phyloP scores from a whole-genome alignment of 1,140 invertebrate genomes.

The Aphidius gifuensis region DNA sequence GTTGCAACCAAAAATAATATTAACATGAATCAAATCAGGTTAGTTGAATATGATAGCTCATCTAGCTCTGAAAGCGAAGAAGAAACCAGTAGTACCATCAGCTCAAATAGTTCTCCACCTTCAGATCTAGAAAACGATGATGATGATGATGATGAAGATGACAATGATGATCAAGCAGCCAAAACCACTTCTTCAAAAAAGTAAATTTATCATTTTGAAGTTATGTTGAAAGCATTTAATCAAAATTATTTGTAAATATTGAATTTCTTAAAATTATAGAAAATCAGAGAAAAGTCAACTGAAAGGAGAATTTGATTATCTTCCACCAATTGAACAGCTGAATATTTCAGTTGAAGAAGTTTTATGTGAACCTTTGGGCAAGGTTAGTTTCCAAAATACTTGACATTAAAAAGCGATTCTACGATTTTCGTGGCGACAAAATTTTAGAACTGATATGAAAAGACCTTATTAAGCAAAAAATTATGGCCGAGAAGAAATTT shows the following conservation, averaged over 20 bases:
- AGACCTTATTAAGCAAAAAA: too few species aligned
- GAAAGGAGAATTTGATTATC: conserved; percentile 60
- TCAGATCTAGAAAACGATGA: conserved; percentile 25
- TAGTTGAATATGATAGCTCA: too few species aligned
- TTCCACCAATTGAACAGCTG: conserved; percentile 81
- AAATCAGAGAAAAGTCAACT: conserved; percentile 5
- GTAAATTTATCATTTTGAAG: not conserved
- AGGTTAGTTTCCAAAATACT: conserved; percentile 50
- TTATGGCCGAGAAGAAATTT: not conserved
- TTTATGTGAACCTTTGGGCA: conserved; percentile 71
- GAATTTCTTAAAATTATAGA: conserved; percentile 17
- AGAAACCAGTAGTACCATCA: conserved; percentile 23
- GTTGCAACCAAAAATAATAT: too few species aligned
- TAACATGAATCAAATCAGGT: too few species aligned
- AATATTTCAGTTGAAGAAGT: conserved; percentile 74
- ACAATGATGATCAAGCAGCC: not conserved
- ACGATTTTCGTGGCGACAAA: too few species aligned
- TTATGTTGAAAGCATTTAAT: not conserved
- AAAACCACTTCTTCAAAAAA: not conserved
- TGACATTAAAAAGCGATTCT: not conserved
- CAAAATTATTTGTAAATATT: conserved; percentile 9
- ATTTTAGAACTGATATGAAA: too few species aligned
- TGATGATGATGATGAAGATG: conserved; percentile 6
- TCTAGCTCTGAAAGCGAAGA: conserved; percentile 25
- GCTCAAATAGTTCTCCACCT: conserved; percentile 19